Evolutionary conservation across 2,113 vertebrate species (phyloP).

Genomic region (Sebastes fasciatus): DNA sequence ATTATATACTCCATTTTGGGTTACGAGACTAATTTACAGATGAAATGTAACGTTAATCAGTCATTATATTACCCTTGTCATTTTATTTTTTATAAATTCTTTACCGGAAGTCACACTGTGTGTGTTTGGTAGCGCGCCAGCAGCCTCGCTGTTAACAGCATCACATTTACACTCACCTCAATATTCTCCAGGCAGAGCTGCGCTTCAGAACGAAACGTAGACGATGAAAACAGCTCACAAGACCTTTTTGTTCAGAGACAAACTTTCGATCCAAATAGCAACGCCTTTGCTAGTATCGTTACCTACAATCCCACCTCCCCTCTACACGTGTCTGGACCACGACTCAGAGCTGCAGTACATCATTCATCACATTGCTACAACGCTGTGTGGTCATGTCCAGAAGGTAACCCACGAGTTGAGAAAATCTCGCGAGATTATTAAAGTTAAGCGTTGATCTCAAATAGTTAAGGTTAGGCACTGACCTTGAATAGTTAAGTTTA

Average conservation of each 20-base stretch:
- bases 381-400: too few relatives aligned
- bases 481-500: too few relatives aligned
- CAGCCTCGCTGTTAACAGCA: background rate
- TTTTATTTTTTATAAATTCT: background rate
- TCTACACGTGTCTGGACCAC: constrained; percentile 59
- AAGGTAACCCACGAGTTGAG: too few relatives aligned
- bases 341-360: constrained; percentile 15
- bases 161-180: constrained; percentile 61
- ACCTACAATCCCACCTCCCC: too few relatives aligned
- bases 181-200: constrained; percentile 27
- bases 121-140: constrained; percentile 37
- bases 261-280: background rate
- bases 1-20: accelerated
- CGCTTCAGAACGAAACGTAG: background rate
- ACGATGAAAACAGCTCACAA: background rate
- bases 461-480: too few relatives aligned
- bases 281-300: background rate
- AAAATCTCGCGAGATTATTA: too few relatives aligned
- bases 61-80: accelerated
- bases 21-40: background rate
- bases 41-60: too few relatives aligned
- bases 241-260: background rate
- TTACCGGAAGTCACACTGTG: background rate
- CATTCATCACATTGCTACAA: constrained; percentile 9
- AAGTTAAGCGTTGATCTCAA: too few relatives aligned